phyloP scores from a whole-genome alignment of 2,797 vertebrate genomes.

The Cottoperca gobio region DNA sequence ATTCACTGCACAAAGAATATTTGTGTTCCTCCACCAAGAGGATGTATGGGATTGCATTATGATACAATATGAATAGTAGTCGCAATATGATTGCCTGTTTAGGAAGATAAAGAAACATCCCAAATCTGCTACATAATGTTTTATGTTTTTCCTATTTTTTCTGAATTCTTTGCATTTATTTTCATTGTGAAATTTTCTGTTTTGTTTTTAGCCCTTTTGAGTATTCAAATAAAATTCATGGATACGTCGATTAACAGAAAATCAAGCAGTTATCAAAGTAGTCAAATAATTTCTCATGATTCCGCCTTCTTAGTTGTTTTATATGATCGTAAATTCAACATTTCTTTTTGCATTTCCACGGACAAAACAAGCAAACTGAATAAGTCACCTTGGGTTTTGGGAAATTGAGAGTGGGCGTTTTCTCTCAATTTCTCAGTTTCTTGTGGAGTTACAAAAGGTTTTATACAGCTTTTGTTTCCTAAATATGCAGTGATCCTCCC shows the following conservation, averaged over 20 bases:
- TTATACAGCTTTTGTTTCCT: not conserved
- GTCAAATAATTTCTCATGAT: too few relatives aligned
- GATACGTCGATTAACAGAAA: too few relatives aligned
- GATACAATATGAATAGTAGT: not conserved
- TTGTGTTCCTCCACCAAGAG: not conserved
- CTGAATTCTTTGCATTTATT: not conserved
- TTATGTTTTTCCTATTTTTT: not conserved
- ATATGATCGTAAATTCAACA: too few relatives aligned
- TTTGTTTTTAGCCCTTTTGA: too few relatives aligned
- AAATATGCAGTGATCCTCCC: not conserved
- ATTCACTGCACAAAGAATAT: not conserved
- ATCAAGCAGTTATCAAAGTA: too few relatives aligned
- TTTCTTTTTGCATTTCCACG: too few relatives aligned
- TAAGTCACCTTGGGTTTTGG: not conserved
- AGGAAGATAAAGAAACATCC: not conserved
- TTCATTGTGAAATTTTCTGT: not conserved
- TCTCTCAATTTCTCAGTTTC: conserved; percentile 15
- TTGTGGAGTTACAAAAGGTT: not conserved
- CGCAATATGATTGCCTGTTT: not conserved
- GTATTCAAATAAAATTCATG: too few relatives aligned
- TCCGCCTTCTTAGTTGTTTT: too few relatives aligned
- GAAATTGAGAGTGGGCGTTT: not conserved
- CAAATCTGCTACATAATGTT: too few relatives aligned
- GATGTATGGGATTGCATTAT: not conserved
- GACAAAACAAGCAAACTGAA: too few relatives aligned